Percentiles rank a stretch among this genome's conserved stretches.
These are phyloP conservation scores for Odobenus rosmarus DNA, from an alignment of 2,113 vertebrate genomes.

Conservation along the genomic window DNA sequence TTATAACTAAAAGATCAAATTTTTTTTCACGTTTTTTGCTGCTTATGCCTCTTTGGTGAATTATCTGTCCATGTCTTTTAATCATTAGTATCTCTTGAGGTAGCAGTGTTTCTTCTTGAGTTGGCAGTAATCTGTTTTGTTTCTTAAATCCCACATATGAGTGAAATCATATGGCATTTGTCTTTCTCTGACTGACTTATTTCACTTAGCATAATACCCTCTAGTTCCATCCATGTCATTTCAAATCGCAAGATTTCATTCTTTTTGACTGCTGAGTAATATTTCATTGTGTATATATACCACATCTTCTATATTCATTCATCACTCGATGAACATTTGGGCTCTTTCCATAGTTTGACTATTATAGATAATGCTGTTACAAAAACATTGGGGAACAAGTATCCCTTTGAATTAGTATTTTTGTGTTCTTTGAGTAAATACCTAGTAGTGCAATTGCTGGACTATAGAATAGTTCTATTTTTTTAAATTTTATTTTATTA, in stretches of 20 bases:
- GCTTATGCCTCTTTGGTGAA: not conserved
- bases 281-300: not conserved
- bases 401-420: not conserved
- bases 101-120: not conserved
- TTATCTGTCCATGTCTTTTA: not conserved
- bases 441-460: not conserved
- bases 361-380: not conserved
- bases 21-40: not conserved
- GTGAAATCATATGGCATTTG: not conserved
- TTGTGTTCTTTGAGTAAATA: not conserved
- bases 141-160: not conserved
- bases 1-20: slow-evolving; percentile 19
- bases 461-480: not conserved
- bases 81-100: not conserved
- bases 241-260: not conserved
- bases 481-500: no score
- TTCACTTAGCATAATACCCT: not conserved
- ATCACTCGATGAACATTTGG: not conserved
- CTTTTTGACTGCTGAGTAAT: not conserved
- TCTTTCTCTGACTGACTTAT: not conserved
- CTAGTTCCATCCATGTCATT: not conserved
- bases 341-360: not conserved
- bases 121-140: not conserved
- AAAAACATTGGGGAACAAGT: not conserved
- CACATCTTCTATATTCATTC: not conserved